Conservation (phyloP, 2,888 invertebrate species). For the Hoplodrina ambigua region DNA sequence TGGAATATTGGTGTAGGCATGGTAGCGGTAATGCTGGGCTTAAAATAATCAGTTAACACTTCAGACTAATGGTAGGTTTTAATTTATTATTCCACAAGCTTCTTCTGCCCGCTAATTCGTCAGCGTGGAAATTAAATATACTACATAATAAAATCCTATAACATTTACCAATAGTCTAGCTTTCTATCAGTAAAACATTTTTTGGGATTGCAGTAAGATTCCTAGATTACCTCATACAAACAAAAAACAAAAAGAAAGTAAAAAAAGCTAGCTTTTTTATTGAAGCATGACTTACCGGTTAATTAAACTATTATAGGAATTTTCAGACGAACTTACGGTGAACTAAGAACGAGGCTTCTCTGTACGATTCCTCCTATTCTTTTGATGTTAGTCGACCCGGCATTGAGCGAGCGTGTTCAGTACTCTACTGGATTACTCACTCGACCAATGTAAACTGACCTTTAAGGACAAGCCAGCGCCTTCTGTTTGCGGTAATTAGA, state of each 20-base stretch:
- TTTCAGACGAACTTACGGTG: conserved; percentile 2
- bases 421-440: conserved; percentile 40
- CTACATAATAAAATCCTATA: too few relatives aligned
- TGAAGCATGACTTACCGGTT: background rate
- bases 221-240: too few relatives aligned
- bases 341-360: background rate
- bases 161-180: too few relatives aligned
- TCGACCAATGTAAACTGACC: conserved; percentile 39
- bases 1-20: background rate
- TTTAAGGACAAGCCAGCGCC: conserved; percentile 66
- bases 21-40: background rate
- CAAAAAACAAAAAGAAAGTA: too few relatives aligned
- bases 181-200: too few relatives aligned
- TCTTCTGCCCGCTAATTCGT: too few relatives aligned
- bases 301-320: background rate
- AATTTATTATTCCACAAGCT: too few relatives aligned
- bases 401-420: conserved; percentile 7
- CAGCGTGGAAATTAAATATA: too few relatives aligned
- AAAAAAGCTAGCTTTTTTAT: too few relatives aligned
- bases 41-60: background rate
- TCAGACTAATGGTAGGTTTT: too few relatives aligned
- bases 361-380: conserved; percentile 5
- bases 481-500: conserved; percentile 81
- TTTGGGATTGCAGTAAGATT: too few relatives aligned
- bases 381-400: conserved; percentile 1